A percentile compares a stretch with the other conserved stretches of the same genome.
Evolutionary conservation across 2,797 vertebrate genomes (phyloP).

Genomic region (Diplodus puntazzo): DNA sequence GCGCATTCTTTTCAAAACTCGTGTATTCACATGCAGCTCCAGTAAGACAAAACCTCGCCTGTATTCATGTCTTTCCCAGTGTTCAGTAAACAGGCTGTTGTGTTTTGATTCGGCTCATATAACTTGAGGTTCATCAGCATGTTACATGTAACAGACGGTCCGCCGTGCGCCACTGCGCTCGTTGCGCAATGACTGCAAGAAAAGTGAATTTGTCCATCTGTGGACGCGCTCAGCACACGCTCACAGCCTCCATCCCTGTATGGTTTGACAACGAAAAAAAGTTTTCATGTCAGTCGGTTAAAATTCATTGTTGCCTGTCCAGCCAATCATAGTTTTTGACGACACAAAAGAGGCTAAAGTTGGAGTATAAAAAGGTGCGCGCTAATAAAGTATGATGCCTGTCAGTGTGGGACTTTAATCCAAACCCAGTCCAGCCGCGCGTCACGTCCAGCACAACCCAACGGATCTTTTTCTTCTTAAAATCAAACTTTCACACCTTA

Average conservation of each 20-base stretch:
- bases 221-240: slow-evolving; percentile 55
- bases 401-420: slow-evolving; percentile 88
- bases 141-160: background rate
- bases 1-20: background rate
- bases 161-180: background rate
- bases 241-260: slow-evolving; percentile 79
- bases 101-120: background rate
- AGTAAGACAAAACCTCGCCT: background rate
- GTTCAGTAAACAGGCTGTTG: background rate
- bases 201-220: slow-evolving; percentile 47
- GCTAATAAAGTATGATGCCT: slow-evolving; percentile 92
- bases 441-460: slow-evolving; percentile 60
- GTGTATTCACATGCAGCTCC: background rate
- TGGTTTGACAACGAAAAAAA: slow-evolving; percentile 87
- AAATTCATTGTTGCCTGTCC: slow-evolving; percentile 94
- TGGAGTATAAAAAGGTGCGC: slow-evolving; percentile 97
- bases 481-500: slow-evolving; percentile 68
- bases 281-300: slow-evolving; percentile 91
- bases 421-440: slow-evolving; percentile 58
- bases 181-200: slow-evolving; percentile 46
- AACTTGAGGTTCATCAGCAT: background rate
- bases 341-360: slow-evolving; percentile 94
- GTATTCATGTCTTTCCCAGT: background rate
- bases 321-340: slow-evolving; percentile 97
- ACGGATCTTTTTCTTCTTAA: slow-evolving; percentile 22